Percentiles rank a stretch among this genome's conserved stretches.
These are phyloP conservation scores for Pelosia muscerda DNA, from an alignment of 2,888 invertebrate genomes.

Conservation along the genomic window DNA sequence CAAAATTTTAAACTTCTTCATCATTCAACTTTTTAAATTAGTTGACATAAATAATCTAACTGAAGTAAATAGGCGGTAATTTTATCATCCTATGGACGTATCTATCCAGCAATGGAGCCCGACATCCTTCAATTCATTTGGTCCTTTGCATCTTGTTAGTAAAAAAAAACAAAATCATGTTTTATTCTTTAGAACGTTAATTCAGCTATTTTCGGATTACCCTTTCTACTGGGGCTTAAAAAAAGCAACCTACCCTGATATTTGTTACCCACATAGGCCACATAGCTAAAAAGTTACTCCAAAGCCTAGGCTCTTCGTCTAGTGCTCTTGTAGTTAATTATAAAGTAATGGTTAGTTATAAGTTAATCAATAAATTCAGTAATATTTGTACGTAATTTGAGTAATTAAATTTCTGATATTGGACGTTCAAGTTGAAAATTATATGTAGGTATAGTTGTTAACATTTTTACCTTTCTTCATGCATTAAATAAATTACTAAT, in stretches of 20 bases:
- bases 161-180: not conserved
- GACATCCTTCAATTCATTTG: not conserved
- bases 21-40: not conserved
- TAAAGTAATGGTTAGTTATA: not conserved
- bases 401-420: not conserved
- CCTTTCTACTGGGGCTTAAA: not conserved
- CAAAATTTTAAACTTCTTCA: not conserved
- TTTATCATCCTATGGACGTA: not conserved
- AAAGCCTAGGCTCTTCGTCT: not conserved
- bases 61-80: not conserved
- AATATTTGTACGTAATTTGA: not conserved
- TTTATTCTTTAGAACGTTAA: not conserved
- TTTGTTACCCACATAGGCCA: not conserved
- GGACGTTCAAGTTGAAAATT: not conserved
- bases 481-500: too few relatives aligned
- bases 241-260: not conserved
- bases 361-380: not conserved
- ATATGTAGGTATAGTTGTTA: not conserved
- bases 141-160: not conserved
- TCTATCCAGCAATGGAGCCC: not conserved
- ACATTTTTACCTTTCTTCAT: too few relatives aligned
- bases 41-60: not conserved
- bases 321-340: not conserved
- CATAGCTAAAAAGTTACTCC: not conserved
- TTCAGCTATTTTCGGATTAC: not conserved